phyloP scores from a whole-genome alignment of 2,888 invertebrate species.

The Crematogaster levior region DNA sequence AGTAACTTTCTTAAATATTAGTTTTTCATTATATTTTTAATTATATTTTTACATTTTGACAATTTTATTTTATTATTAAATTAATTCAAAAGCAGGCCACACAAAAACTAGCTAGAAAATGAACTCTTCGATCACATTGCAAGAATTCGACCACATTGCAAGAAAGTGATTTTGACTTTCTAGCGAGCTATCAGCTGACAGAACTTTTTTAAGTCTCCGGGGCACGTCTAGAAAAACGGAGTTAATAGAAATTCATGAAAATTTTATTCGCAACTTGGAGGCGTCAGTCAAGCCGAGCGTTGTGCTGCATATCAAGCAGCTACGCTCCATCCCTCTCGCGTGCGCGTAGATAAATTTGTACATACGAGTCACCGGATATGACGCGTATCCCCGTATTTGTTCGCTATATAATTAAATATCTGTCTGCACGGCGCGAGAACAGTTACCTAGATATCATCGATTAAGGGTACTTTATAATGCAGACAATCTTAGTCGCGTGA shows the following conservation, averaged over 20 bases:
- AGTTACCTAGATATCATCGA: not conserved
- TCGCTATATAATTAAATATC: not conserved
- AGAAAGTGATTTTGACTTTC: slow-evolving; percentile 3
- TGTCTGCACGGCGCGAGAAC: not conserved
- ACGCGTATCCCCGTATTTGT: not conserved
- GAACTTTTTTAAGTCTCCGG: slow-evolving; percentile 75
- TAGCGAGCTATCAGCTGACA: slow-evolving; percentile 36
- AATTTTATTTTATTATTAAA: not conserved
- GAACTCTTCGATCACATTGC: not conserved
- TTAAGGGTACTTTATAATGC: not conserved
- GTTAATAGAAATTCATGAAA: slow-evolving; percentile 86
- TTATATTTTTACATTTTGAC: not conserved
- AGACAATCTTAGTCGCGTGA: not conserved
- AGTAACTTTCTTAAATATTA: not conserved
- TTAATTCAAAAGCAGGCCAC: not conserved
- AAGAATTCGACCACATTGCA: slow-evolving; percentile 2
- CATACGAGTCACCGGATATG: slow-evolving; percentile 3
- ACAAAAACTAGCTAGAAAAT: not conserved
- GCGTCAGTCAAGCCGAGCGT: slow-evolving; percentile 84
- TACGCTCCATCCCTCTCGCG: slow-evolving; percentile 33
- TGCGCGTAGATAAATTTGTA: slow-evolving; percentile 33
- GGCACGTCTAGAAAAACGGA: slow-evolving; percentile 80
- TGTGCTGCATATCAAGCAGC: slow-evolving; percentile 84
- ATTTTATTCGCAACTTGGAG: slow-evolving; percentile 84
- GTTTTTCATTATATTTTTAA: not conserved